phyloP scores from a whole-genome alignment of 1,140 invertebrate genomes.

The Zaprionus inermis region DNA sequence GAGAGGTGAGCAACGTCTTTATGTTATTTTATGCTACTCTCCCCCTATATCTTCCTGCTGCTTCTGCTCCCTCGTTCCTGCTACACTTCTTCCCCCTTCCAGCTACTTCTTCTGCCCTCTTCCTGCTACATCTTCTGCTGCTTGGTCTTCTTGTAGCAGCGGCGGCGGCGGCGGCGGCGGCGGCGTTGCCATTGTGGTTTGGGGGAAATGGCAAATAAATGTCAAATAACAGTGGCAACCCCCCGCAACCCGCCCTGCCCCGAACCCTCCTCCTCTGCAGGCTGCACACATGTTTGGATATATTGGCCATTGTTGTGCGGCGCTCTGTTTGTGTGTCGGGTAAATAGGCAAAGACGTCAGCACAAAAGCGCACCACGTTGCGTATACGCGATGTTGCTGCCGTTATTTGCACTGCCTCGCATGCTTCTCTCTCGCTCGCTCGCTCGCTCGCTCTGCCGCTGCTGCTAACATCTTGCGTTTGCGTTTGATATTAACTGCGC shows the following conservation, averaged over 20 bases:
- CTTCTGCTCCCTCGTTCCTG: not conserved
- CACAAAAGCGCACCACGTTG: constrained; percentile 72
- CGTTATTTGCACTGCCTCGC: constrained; percentile 13
- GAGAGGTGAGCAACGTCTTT: constrained; percentile 64
- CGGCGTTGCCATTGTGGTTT: constrained; percentile 23
- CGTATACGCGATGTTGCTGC: constrained; percentile 59
- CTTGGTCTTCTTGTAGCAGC: constrained; percentile 9
- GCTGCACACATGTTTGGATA: constrained; percentile 41
- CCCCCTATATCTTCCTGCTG: not conserved
- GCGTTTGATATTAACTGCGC: constrained; percentile 42
- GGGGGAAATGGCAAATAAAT: constrained; percentile 80
- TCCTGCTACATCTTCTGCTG: not conserved
- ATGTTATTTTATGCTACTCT: not conserved
- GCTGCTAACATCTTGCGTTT: constrained; percentile 46
- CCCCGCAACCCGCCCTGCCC: not conserved
- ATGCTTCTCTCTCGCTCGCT: constrained; percentile 2
- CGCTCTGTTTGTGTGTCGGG: constrained; percentile 36
- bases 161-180: constrained; percentile 14
- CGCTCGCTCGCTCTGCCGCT: constrained; percentile 33
- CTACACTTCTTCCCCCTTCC: not conserved
- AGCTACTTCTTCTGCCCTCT: not conserved
- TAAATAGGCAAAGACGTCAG: constrained; percentile 59
- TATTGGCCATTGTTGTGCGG: constrained; percentile 53
- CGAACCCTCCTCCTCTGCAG: not conserved
- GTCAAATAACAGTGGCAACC: constrained; percentile 70